phyloP scores from a whole-genome alignment of 2,113 vertebrate species.

The Corydoras sp. region DNA sequence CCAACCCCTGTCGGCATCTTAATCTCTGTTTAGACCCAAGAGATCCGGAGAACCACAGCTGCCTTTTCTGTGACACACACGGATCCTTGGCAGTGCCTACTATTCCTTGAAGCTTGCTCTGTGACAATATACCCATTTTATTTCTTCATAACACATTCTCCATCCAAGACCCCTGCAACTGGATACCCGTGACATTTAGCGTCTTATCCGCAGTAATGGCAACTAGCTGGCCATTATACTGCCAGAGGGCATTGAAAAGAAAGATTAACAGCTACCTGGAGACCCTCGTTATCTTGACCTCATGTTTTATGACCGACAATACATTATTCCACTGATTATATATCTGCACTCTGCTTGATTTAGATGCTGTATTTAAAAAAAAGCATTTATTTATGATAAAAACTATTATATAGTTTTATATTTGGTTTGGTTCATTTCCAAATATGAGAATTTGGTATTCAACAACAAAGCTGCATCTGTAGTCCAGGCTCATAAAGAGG shows the following conservation, averaged over 20 bases:
- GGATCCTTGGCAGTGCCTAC: constrained; percentile 27
- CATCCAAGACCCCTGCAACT: constrained; percentile 29
- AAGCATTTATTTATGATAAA: too few species aligned
- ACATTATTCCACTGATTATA: neutral
- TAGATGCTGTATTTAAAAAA: too few species aligned
- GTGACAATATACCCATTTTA: constrained; percentile 29
- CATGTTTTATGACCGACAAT: constrained; percentile 1
- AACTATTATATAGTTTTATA: too few species aligned
- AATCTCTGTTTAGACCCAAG: constrained; percentile 24
- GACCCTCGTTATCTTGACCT: neutral
- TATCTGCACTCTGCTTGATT: too few species aligned
- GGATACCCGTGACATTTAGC: constrained; percentile 30
- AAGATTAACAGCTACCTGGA: constrained; percentile 14
- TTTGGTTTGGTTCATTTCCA: too few species aligned
- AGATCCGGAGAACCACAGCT: constrained; percentile 30
- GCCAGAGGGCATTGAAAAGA: constrained; percentile 7
- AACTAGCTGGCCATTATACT: neutral
- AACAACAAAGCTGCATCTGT: too few species aligned
- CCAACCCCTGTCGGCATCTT: constrained; percentile 20
- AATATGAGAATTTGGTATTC: too few species aligned
- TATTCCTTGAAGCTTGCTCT: constrained; percentile 21
- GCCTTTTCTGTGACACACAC: constrained; percentile 23
- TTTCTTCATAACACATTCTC: constrained; percentile 28
- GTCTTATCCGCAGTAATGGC: constrained; percentile 1
- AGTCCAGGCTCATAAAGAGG: neutral